Base-by-base conservation (phyloP, 2,113 vertebrate species). In the Gopherus flavomarginatus region DNA sequence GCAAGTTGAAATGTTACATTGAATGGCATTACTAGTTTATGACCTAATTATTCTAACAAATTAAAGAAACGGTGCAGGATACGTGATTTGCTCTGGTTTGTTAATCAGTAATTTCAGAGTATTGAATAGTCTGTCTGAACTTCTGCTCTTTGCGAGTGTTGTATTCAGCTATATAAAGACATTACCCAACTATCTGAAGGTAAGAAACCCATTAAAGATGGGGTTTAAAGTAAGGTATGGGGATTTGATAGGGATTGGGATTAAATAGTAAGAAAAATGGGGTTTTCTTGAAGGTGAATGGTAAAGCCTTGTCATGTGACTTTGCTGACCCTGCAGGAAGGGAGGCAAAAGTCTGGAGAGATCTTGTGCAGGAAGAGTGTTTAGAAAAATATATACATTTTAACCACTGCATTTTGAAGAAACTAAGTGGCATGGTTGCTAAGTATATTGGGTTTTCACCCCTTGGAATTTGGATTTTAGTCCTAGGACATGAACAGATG, bases 191-290 rank as follows among this genome's bases (percentile, higher is more conserved):
- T 22, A 21, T 79, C 72, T 0, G 19, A 83, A 83, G 38, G 59
- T 92, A 53, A 81, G 50, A 90, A 59, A 92, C 94, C 38, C 31
- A 69, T 89, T 89, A 87, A 16, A 85, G 42, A 79, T 75, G 38
- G 80, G 88, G 49, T 11, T 82, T 86, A 87, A 87, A 52, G 50
- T 50, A 59, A 38, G 79, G 47, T 8, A 13, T 4, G 27, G 42
- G 42, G 77, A 14, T 83, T 89, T 75, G 38, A 22, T 50, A 84
- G 77, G 49, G 13, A n/a, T 8, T 93, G 38, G 44, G 79, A 86
- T 57, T 87, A 54, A 88, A 80, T 57, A 79, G 22, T 27, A 11
- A 49, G 19, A 13, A 29, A 47, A 78, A 78, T 13, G 7, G 75
- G 12, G 42, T 95, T 95, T 83, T 89, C 26, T 83, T 52, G 1